Conservation (phyloP, 2,113 vertebrate genomes). For the Danionella cerebrum region DNA sequence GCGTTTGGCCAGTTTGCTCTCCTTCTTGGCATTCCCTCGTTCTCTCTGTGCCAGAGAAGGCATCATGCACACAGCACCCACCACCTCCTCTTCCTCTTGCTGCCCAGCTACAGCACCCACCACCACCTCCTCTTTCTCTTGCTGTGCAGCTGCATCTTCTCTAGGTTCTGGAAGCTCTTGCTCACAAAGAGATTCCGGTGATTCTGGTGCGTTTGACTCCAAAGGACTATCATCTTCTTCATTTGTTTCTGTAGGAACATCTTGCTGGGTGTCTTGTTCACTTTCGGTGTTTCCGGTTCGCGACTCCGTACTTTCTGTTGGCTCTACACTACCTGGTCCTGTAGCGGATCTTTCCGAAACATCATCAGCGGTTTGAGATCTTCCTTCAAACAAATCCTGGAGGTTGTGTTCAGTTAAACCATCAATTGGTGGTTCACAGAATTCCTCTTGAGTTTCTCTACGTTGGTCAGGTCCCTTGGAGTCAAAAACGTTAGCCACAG, state of each 20-base stretch:
- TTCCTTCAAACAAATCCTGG: slow-evolving; percentile 1
- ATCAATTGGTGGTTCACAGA: slow-evolving; percentile 11
- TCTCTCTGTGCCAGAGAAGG: slow-evolving; percentile 54
- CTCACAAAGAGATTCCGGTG: too few relatives aligned
- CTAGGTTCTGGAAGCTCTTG: not conserved
- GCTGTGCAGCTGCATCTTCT: not conserved
- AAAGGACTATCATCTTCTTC: not conserved
- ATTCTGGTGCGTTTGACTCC: not conserved
- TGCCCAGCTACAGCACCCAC: not conserved
- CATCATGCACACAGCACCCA: slow-evolving; percentile 66
- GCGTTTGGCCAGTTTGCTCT: slow-evolving; percentile 66
- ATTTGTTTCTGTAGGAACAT: not conserved
- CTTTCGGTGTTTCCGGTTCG: too few relatives aligned
- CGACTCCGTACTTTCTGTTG: not conserved
- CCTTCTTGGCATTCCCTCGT: slow-evolving; percentile 55
- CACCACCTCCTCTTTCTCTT: not conserved
- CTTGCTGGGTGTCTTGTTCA: too few relatives aligned
- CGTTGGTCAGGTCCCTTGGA: not conserved
- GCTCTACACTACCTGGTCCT: too few relatives aligned
- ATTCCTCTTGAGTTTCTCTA: not conserved
- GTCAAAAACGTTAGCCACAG: not conserved
- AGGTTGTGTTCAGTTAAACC: not conserved
- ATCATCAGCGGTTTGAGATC: not conserved
- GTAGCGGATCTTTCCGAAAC: too few relatives aligned
- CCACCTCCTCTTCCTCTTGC: not conserved